Percentiles rank a stretch among this genome's conserved stretches.
Conservation (phyloP, 2,888 invertebrate genomes). For the Aplocera efformata region DNA sequence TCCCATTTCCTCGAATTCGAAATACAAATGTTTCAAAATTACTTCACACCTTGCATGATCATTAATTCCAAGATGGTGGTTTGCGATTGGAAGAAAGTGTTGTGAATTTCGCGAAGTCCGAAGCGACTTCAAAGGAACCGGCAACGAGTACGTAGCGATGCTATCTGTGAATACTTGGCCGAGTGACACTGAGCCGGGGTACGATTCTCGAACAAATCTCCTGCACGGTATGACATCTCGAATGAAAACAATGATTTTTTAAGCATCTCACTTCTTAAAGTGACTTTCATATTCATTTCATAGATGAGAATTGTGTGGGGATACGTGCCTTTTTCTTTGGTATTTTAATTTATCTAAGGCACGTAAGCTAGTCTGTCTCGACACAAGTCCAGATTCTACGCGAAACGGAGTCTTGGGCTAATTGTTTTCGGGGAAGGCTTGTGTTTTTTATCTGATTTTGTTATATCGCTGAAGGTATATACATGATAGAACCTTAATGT, state of each 20-base stretch:
- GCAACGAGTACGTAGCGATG: constrained; percentile 19
- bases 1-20: constrained; percentile 15
- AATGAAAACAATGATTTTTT: no score
- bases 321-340: constrained; percentile 23
- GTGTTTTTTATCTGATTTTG: neutral
- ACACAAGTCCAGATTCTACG: constrained; percentile 28
- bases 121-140: constrained; percentile 39
- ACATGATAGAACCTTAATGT: no score
- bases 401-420: constrained; percentile 24
- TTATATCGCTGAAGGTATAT: neutral
- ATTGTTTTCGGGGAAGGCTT: constrained; percentile 29
- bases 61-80: constrained; percentile 47
- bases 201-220: neutral
- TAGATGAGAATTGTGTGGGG: neutral
- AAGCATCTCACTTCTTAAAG: no score
- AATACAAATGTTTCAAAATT: constrained; percentile 21
- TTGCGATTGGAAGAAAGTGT: constrained; percentile 43
- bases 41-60: constrained; percentile 41
- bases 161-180: constrained; percentile 28
- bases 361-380: constrained; percentile 16
- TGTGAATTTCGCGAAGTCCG: constrained; percentile 34
- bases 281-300: no score
- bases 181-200: constrained; percentile 16
- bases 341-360: constrained; percentile 26
- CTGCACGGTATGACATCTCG: no score